Evolutionary conservation across 1,140 invertebrate genomes (phyloP).

Genomic region (Orussus abietinus): DNA sequence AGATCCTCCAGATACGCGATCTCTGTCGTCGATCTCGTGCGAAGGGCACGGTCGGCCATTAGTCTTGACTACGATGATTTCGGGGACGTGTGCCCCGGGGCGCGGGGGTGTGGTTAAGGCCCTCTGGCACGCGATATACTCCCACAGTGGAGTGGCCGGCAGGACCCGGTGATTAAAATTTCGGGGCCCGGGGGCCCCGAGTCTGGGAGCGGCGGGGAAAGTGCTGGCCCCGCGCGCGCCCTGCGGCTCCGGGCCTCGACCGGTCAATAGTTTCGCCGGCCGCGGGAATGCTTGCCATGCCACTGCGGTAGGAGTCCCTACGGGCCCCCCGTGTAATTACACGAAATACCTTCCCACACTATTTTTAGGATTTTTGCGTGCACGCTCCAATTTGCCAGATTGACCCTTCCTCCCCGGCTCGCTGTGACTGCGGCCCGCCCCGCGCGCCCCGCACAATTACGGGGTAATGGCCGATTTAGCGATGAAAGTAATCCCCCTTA

Average conservation of each 20-base stretch:
- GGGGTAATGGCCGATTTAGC: too few relatives aligned
- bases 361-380: constrained; percentile 33
- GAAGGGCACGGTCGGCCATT: constrained; percentile 3
- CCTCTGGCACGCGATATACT: constrained; percentile 15
- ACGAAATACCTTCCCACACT: constrained; percentile 32
- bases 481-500: too few relatives aligned
- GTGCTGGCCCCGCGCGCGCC: background rate
- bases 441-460: too few relatives aligned
- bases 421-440: too few relatives aligned
- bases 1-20: too few relatives aligned
- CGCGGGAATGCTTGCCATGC: constrained; percentile 29
- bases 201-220: constrained; percentile 2
- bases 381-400: constrained; percentile 28
- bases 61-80: background rate
- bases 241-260: constrained; percentile 14
- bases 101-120: constrained; percentile 5
- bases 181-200: constrained; percentile 17
- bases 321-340: constrained; percentile 25
- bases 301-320: constrained; percentile 25
- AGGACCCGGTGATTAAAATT: constrained; percentile 34
- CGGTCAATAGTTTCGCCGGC: constrained; percentile 25
- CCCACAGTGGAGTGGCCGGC: constrained; percentile 2
- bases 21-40: constrained; percentile 2
- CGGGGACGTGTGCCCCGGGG: constrained; percentile 1
- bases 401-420: constrained; percentile 7